Evolutionary conservation across 2,113 vertebrate species (phyloP).

Genomic region (Meles meles): DNA sequence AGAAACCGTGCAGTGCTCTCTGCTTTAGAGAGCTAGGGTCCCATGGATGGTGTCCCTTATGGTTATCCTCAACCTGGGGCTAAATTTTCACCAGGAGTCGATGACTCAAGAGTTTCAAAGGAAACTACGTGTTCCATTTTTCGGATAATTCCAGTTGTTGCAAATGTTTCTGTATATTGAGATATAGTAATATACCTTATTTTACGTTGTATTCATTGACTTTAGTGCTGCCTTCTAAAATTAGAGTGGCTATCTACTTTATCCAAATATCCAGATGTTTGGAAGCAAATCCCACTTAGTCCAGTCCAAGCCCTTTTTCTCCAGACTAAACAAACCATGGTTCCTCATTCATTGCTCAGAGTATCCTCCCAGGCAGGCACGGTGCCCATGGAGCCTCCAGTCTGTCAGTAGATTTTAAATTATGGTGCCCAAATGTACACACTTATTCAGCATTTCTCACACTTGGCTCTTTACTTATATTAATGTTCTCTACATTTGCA

Average conservation of each 20-base stretch:
- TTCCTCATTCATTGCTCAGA: neutral
- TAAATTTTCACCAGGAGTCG: neutral
- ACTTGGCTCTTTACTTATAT: neutral
- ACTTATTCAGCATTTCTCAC: neutral
- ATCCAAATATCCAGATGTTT: neutral
- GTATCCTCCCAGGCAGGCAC: neutral
- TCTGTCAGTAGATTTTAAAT: constrained; percentile 1
- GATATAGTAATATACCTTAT: neutral
- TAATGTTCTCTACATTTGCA: neutral
- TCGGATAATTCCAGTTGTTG: neutral
- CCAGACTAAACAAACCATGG: neutral
- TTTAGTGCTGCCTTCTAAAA: neutral
- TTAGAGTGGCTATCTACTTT: neutral
- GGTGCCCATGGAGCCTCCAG: neutral
- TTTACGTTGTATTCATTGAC: neutral
- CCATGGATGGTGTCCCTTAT: neutral
- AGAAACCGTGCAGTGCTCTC: neutral
- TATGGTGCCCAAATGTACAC: neutral
- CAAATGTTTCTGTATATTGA: neutral
- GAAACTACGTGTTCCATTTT: neutral
- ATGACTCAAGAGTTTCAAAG: neutral
- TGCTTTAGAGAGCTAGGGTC: neutral
- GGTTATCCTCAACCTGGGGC: neutral
- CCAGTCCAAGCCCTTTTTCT: neutral
- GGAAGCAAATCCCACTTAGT: neutral